Evolutionary conservation across 2,888 invertebrate species (phyloP).

Genomic region (Drosophila affinis): DNA sequence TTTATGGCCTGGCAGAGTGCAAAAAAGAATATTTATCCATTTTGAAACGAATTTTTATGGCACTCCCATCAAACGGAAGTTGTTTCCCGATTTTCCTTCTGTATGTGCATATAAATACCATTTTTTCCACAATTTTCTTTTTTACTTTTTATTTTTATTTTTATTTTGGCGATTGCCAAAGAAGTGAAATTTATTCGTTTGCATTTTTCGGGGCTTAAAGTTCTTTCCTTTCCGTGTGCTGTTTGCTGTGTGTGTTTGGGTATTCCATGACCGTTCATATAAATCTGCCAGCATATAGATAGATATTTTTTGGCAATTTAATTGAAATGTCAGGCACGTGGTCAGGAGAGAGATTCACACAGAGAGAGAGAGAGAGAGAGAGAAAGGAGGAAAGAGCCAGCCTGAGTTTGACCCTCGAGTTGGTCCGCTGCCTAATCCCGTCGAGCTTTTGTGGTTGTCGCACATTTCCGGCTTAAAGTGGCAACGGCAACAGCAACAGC

Average conservation of each 20-base stretch:
- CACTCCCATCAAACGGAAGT: conserved; percentile 41
- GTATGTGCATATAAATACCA: conserved; percentile 11
- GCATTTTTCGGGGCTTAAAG: conserved; percentile 25
- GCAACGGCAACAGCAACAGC: conserved; percentile 9
- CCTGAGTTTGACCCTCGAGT: conserved; percentile 35
- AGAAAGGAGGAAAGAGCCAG: not conserved
- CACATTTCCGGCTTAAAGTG: conserved; percentile 62
- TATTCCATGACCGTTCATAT: conserved; percentile 16
- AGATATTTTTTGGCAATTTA: conserved; percentile 52
- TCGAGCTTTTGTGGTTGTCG: conserved; percentile 54
- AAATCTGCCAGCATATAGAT: conserved; percentile 24
- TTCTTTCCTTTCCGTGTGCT: not conserved
- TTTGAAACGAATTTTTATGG: conserved; percentile 39
- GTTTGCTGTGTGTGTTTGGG: conserved; percentile 2
- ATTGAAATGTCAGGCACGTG: conserved; percentile 58
- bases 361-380: not conserved
- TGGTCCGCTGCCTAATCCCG: conserved; percentile 44
- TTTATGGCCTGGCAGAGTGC: not conserved
- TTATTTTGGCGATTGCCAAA: conserved; percentile 21
- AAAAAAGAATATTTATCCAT: conserved; percentile 29
- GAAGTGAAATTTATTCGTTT: conserved; percentile 35
- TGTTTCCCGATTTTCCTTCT: conserved; percentile 35
- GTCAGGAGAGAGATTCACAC: conserved; percentile 15
- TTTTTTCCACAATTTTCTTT: conserved; percentile 13
- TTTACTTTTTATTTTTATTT: not conserved